Evolutionary conservation across 2,888 invertebrate genomes (phyloP).

Genomic region (Aporophyla nigra): DNA sequence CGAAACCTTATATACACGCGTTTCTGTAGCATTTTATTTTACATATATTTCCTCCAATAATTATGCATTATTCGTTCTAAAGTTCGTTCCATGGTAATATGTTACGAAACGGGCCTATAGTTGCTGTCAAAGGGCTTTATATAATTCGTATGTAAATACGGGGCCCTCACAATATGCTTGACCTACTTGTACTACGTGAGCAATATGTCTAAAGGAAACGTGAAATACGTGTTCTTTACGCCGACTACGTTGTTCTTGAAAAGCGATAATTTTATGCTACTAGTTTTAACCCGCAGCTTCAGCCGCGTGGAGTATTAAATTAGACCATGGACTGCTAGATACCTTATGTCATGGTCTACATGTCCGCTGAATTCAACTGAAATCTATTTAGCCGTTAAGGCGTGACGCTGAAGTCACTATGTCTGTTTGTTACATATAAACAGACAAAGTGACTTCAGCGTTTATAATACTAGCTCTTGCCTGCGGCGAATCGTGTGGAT

Average conservation of each 20-base stretch:
- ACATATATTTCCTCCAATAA: too few species aligned
- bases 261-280: not conserved
- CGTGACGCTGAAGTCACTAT: not conserved
- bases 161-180: constrained; percentile 43
- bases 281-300: too few species aligned
- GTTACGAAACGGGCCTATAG: constrained; percentile 36
- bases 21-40: too few species aligned
- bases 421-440: too few species aligned
- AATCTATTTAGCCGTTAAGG: not conserved
- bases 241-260: not conserved
- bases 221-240: not conserved
- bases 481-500: too few species aligned
- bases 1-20: too few species aligned
- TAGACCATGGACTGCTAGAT: not conserved
- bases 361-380: not conserved
- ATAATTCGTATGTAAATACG: constrained; percentile 64
- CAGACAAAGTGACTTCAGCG: not conserved
- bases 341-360: not conserved
- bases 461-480: too few species aligned
- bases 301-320: not conserved
- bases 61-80: not conserved
- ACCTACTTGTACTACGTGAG: constrained; percentile 52
- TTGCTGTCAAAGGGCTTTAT: constrained; percentile 42
- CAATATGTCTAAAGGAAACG: constrained; percentile 28
- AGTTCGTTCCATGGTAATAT: constrained; percentile 27